Evolutionary conservation across 2,113 vertebrate species (phyloP), one percentile per base, ranked within the genome.

Genomic region (Sisor rabdophorus): DNA sequence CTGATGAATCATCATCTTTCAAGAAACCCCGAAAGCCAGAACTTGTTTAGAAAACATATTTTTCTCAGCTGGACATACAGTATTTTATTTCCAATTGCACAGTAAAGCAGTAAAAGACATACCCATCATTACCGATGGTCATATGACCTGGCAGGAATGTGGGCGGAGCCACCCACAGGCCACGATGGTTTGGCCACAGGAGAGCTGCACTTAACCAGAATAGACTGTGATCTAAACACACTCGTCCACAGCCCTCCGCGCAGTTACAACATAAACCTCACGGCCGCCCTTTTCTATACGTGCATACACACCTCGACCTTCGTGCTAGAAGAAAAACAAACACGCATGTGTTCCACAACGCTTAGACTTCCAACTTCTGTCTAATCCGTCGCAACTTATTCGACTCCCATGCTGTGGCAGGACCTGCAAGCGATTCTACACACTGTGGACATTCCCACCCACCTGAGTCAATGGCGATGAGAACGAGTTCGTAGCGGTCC

Each of bases 381-480:
- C 40, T 48, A 26, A 24, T 22, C 11, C 6, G 9, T 36, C 16
- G 54, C 30, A 71, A 13, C 40, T 8, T 19, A n/a, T 20, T 20
- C 17, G 28, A 28, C 50, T 53, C 30, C 22, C n/a, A 54, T 16
- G 26, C 58, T 9, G 16, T 26, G 10, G 24, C 24, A 26, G 26
- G 16, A n/a, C n/a, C n/a, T n/a, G n/a, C 12, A 50, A 1, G 12
- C 7, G 11, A 68, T 50, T 44, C 24, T 20, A 15, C 16, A 4
- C 48, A 30, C 2, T 71, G 36, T 10, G 30, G 22, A 11, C 26
- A 15, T 58, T 44, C 74, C 36, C 87, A 97, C 74, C 36, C 87
- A 97, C 97, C 97, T 89, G 94, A 91, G 86, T 98, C 97, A 0
- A 91, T 89, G 47, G 97, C 96, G 0, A 94, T 97, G 87, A 99